Evolutionary conservation across 2,888 invertebrate species (phyloP).

Genomic region (Harpalus rufipes): DNA sequence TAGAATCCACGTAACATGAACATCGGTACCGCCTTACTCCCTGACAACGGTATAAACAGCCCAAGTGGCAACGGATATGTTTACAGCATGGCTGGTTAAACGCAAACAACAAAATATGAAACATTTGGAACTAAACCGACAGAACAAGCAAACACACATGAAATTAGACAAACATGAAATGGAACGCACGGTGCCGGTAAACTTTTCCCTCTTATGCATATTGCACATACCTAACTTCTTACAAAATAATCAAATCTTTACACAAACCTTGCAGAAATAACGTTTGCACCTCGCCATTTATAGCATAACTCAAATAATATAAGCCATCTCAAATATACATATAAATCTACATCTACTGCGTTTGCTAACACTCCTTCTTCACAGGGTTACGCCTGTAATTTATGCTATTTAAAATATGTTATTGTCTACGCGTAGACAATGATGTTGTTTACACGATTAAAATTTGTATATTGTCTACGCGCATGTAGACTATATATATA

Average conservation of each 20-base stretch:
- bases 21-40: not conserved
- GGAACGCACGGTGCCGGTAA: slow-evolving; percentile 14
- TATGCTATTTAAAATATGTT: too few species aligned
- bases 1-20: slow-evolving; percentile 6
- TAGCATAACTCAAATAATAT: not conserved
- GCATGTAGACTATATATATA: too few species aligned
- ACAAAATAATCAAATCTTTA: slow-evolving; percentile 30
- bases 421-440: too few species aligned
- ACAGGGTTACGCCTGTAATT: too few species aligned
- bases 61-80: slow-evolving; percentile 50
- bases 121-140: slow-evolving; percentile 36
- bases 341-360: not conserved
- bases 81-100: slow-evolving; percentile 43
- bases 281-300: not conserved
- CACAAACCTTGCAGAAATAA: not conserved
- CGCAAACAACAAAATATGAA: slow-evolving; percentile 51
- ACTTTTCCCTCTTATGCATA: slow-evolving; percentile 9
- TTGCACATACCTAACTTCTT: slow-evolving; percentile 5
- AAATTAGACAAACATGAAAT: slow-evolving; percentile 49
- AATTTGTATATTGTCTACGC: too few species aligned
- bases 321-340: not conserved
- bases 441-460: too few species aligned
- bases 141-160: slow-evolving; percentile 57
- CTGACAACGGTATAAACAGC: slow-evolving; percentile 39
- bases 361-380: not conserved